Percentiles rank a stretch among this genome's conserved stretches.
Conservation (phyloP, 2,888 invertebrate genomes). For the Dioctria rufipes region DNA sequence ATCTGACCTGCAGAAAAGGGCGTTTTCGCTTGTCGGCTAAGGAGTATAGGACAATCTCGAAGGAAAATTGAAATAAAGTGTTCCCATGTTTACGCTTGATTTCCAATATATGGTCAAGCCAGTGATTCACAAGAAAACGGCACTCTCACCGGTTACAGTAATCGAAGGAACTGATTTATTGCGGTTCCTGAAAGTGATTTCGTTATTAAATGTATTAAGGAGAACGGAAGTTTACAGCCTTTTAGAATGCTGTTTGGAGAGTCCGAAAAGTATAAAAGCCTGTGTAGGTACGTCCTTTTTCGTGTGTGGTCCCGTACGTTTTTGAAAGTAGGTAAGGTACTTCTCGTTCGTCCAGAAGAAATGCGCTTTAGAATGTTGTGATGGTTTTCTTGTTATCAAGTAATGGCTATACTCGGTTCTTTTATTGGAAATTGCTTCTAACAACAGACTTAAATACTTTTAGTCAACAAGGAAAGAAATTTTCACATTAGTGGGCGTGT, state of each 20-base stretch:
- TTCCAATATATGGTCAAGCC: slow-evolving; percentile 16
- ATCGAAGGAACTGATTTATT: slow-evolving; percentile 39
- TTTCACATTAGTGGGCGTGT: no score
- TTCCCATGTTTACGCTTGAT: slow-evolving; percentile 37
- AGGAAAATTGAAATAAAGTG: slow-evolving; percentile 40
- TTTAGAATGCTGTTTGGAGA: background rate
- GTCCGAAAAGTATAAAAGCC: background rate
- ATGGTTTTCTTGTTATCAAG: no score
- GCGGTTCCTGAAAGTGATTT: slow-evolving; percentile 40
- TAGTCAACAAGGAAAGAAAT: no score
- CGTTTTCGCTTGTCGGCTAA: background rate
- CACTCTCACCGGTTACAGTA: background rate
- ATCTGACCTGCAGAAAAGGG: slow-evolving; percentile 8
- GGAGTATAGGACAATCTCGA: background rate
- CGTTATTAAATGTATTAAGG: slow-evolving; percentile 31
- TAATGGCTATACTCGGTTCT: no score
- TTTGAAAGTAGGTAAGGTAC: no score
- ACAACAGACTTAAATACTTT: no score
- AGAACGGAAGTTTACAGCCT: background rate
- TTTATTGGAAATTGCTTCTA: no score
- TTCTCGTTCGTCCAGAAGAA: no score
- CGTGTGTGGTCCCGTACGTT: no score
- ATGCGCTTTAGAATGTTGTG: no score
- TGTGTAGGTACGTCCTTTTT: background rate
- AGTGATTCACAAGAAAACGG: background rate